phyloP scores from a whole-genome alignment of 1,140 invertebrate species.

The Samia ricini region DNA sequence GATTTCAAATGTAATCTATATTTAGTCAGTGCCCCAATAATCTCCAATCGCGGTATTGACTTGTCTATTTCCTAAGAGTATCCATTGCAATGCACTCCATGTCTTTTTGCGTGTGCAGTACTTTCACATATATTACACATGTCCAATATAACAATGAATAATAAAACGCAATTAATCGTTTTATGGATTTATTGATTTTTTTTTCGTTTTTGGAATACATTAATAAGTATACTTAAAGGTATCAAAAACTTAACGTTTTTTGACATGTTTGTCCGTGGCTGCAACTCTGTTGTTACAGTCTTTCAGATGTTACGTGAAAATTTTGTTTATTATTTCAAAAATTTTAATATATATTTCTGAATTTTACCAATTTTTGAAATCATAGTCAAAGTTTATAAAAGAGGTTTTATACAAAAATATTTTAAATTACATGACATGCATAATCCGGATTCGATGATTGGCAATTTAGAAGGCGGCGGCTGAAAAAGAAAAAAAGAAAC shows the following conservation, averaged over 20 bases:
- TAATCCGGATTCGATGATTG: constrained; percentile 48
- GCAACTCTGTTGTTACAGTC: constrained; percentile 75
- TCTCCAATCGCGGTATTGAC: too few species aligned
- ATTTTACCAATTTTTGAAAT: constrained; percentile 33
- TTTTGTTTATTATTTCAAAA: constrained; percentile 20
- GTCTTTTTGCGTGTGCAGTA: too few species aligned
- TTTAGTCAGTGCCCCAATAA: too few species aligned
- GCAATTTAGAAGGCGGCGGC: constrained; percentile 69
- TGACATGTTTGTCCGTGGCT: constrained; percentile 68
- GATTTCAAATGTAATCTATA: too few species aligned
- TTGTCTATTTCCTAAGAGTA: too few species aligned
- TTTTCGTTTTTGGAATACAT: constrained; percentile 63
- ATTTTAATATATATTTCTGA: constrained; percentile 22
- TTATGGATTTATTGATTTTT: constrained; percentile 63
- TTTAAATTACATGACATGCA: constrained; percentile 42
- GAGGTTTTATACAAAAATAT: constrained; percentile 41
- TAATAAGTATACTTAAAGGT: constrained; percentile 53
- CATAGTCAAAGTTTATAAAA: constrained; percentile 64
- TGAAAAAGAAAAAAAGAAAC: constrained; percentile 52
- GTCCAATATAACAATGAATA: neutral
- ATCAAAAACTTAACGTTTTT: constrained; percentile 63
- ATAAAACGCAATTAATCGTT: constrained; percentile 13
- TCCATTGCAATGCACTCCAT: too few species aligned
- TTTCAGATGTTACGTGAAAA: constrained; percentile 61
- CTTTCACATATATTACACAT: too few species aligned